These are phyloP conservation scores for Chaetodon trifasciatus DNA, from an alignment of 2,797 vertebrate genomes.

Conservation along the genomic window DNA sequence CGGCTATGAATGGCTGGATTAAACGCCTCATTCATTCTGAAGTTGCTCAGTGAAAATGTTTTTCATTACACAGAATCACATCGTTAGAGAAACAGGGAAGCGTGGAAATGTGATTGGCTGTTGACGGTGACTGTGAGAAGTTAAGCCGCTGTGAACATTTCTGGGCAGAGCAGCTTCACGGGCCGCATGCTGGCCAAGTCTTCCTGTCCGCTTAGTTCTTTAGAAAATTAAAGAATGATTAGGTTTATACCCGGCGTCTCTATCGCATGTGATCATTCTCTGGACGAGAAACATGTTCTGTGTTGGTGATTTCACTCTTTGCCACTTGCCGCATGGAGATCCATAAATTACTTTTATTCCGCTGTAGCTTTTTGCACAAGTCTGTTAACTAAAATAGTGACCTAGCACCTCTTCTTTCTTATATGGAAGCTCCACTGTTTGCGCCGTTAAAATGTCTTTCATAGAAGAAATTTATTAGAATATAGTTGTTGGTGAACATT, in stretches of 20 bases:
- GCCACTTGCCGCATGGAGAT: constrained; percentile 1
- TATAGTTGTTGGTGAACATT: background rate
- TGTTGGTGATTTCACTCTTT: background rate
- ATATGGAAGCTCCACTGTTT: background rate
- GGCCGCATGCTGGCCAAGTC: background rate
- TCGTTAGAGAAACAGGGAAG: background rate
- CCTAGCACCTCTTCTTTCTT: background rate
- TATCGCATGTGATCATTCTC: background rate
- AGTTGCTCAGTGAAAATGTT: background rate
- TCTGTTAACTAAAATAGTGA: background rate
- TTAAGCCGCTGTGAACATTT: background rate
- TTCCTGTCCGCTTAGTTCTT: background rate
- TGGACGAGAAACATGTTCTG: background rate
- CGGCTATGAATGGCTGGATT: background rate
- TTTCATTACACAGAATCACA: constrained; percentile 1
- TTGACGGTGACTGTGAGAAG: background rate
- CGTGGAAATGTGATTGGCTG: background rate
- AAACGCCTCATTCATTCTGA: background rate
- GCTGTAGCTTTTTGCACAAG: background rate
- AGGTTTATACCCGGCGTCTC: background rate
- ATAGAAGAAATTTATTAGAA: background rate
- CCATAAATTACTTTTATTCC: background rate
- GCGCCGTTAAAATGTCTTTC: background rate
- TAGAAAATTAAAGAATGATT: background rate
- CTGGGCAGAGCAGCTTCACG: background rate